A percentile compares a stretch with the other conserved stretches of the same genome.
Evolutionary conservation across 2,797 vertebrate species (phyloP).

Genomic region (Lutra lutra): DNA sequence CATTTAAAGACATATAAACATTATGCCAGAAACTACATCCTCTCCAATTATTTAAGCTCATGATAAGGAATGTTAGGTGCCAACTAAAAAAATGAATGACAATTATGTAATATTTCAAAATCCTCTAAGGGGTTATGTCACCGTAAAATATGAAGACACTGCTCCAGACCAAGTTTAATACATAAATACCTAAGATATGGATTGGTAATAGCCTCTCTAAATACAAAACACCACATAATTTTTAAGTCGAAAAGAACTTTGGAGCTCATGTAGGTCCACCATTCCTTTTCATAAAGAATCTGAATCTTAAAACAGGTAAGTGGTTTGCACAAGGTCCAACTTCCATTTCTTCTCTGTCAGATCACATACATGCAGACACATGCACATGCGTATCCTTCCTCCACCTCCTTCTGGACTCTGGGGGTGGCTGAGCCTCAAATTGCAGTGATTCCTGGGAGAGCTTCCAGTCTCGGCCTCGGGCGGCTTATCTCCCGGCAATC

Average conservation of each 20-base stretch:
- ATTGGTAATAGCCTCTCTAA: not conserved
- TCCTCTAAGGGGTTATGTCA: not conserved
- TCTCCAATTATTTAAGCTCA: constrained; percentile 6
- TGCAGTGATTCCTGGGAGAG: not conserved
- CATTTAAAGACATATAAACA: not conserved
- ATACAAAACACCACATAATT: not conserved
- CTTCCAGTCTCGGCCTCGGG: not conserved
- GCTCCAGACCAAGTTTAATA: not conserved
- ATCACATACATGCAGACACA: too few species aligned
- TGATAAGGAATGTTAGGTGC: constrained; percentile 11
- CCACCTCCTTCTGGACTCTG: not conserved
- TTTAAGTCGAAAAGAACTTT: not conserved
- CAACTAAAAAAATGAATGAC: constrained; percentile 23
- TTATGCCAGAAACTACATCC: not conserved
- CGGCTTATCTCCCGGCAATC: not conserved
- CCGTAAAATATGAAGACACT: not conserved
- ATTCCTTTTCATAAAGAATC: constrained; percentile 37
- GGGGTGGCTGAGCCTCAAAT: not conserved
- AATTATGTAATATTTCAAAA: constrained; percentile 39
- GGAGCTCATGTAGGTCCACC: not conserved
- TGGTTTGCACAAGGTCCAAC: not conserved
- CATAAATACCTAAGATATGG: not conserved
- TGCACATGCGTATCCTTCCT: not conserved
- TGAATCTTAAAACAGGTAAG: not conserved
- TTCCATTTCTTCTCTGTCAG: not conserved